Base-by-base conservation (phyloP, 2,113 vertebrate species). In the Rhipidura dahli region DNA sequence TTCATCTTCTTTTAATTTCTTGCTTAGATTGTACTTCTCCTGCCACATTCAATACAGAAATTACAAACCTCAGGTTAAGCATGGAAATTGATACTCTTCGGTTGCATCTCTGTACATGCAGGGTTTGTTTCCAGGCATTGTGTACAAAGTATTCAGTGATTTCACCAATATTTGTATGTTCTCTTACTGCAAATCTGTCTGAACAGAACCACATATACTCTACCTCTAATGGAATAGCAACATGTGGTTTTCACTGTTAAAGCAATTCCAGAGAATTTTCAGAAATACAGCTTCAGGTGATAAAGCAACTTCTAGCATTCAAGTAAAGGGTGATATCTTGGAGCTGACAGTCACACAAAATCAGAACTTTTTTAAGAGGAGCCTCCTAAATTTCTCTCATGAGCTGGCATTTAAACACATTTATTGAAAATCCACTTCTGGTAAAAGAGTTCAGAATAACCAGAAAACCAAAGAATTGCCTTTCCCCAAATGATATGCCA, bases 31-130 rank as follows among this genome's bases (percentile, higher is more conserved):
- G 24, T 57, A 73, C 13, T 79, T 37, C 20, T 82, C 7, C 26
- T 64, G 27, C 9, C 31, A 17, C 15, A 47, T 59, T 24, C 23
- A 50, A 31, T 2, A 31, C 2, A 75, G 13, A 50, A 3, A 18
- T 44, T 75, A 22, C 6, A 80, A 51, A 42, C 3, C 8, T 60
- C 14, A 37, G 14, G 63, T 73, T 45, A 64, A 63, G 3, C 21
- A 50, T 40, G 18, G 47, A 84, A 89, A 70, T 4, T 20, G 30
- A 53, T 51, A 39, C 2, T 57, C 20, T 37, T 7, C 5, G 4
- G 2, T 40, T 70, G 10, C 3, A 0, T 45, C 24, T 82, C 22
- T 44, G 7, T 18, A 44, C 0, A 1, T 10, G 23, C 10, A 61
- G 31, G 2, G 1, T 24, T 61, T 83, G 8, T 51, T 86, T 13